Evolutionary conservation across 1,140 invertebrate species (phyloP).

Genomic region (Steinernema feltiae): DNA sequence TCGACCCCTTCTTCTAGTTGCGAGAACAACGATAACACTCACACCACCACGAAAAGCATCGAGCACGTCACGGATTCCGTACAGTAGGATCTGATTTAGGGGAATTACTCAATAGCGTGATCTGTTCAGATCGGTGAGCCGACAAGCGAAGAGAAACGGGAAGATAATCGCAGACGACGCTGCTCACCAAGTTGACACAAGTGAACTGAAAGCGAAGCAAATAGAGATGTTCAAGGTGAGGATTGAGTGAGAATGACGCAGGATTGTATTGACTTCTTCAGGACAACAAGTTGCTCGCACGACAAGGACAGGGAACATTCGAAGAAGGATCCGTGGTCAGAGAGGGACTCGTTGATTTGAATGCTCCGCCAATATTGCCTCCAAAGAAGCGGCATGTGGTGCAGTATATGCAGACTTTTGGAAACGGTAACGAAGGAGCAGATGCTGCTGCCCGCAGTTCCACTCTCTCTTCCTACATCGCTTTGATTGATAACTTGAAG

Average conservation of each 20-base stretch:
- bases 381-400: constrained; percentile 35
- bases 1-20: not conserved
- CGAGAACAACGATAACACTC: not conserved
- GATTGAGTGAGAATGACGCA: constrained; percentile 6
- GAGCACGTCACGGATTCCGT: constrained; percentile 31
- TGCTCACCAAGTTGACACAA: constrained; percentile 36
- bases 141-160: constrained; percentile 36
- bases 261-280: too few species aligned
- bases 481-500: constrained; percentile 36
- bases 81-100: not conserved
- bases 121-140: constrained; percentile 20
- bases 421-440: not conserved
- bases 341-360: constrained; percentile 8
- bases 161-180: constrained; percentile 33
- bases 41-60: constrained; percentile 19
- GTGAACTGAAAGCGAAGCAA: constrained; percentile 35
- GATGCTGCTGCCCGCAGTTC: constrained; percentile 19
- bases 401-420: constrained; percentile 35
- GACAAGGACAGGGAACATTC: constrained; percentile 35
- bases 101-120: not conserved
- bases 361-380: constrained; percentile 28
- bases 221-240: constrained; percentile 34
- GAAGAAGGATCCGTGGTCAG: constrained; percentile 33
- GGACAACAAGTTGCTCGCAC: constrained; percentile 25
- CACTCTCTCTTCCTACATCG: constrained; percentile 37